Base-by-base conservation (phyloP, 1,140 invertebrate species). In the Centruroides vittatus region DNA sequence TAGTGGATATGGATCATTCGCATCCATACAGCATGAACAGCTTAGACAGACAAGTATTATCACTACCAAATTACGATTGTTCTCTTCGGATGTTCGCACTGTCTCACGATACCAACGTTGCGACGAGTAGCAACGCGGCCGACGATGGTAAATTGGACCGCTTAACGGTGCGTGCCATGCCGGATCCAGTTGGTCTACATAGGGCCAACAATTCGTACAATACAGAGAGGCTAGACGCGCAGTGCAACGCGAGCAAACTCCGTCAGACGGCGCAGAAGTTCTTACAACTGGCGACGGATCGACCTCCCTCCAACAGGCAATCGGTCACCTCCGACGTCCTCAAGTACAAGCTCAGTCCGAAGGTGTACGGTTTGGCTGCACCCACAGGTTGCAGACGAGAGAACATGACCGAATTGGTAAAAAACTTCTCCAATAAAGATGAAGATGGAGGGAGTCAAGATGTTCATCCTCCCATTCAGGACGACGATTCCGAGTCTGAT, bases 1-100 rank as follows among this genome's bases (percentile, higher is more conserved):
- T 89, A 0, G 85, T 88, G 0, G 88, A 92, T 70, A 86, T 88
- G 69, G 82, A 84, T 50, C 73, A 74, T 61, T 72, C 75, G 64
- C 66, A 71, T 41, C 67, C 58, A 9, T 73, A 58, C 69, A 75
- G 58, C 69, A 76, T 57, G 72, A 74, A 67, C 69, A 73, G 63
- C 48, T 46, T 65, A 13, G 63, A 65, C 46, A 51, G 63, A 4
- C 63, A 61, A 57, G 59, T 57, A 35, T 65, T 65, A 56, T 53
- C 60, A 36, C 58, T 47, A 35, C 57, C 63, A 47, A 41, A 41
- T 41, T 41, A 41, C 41, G 41, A 41, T 8, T n/a, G 51, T 3
- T 34, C 23, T 5, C 41, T 41, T 5, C 41, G 41, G 41, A 41
- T 41, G 41, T 41, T 41, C 41, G 41, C 41, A 8, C 8, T 41